Conservation (phyloP, 2,113 vertebrate genomes). For the Syrrhaptes paradoxus region DNA sequence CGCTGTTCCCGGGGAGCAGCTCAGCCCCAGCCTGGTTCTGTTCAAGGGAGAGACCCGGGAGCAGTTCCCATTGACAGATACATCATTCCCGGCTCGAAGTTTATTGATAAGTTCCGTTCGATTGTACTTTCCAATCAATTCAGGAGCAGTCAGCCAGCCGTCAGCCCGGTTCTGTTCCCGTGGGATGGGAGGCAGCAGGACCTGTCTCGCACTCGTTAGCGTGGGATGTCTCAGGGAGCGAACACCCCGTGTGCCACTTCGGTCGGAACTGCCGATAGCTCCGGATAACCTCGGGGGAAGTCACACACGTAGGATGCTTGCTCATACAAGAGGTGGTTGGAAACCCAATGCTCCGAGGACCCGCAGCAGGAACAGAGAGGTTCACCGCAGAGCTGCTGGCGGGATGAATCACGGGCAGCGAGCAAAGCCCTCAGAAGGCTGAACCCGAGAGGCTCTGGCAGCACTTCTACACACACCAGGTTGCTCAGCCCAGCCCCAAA, state of each 20-base stretch:
- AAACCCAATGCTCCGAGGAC: background rate
- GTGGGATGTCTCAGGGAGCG: background rate
- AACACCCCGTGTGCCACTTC: background rate
- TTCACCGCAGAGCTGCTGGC: background rate
- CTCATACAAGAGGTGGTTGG: background rate
- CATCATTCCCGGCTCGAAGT: background rate
- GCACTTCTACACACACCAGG: background rate
- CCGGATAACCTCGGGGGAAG: background rate
- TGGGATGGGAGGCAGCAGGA: background rate
- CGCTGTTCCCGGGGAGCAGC: background rate
- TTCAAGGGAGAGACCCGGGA: background rate
- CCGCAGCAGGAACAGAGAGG: background rate
- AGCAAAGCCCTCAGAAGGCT: background rate
- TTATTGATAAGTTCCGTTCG: background rate
- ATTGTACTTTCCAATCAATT: constrained; percentile 16
- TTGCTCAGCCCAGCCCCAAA: background rate
- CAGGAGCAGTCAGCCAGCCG: background rate
- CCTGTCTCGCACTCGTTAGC: background rate
- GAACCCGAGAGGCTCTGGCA: background rate
- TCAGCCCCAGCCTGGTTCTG: background rate
- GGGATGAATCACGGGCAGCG: background rate
- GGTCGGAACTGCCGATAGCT: background rate
- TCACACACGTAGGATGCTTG: rapidly evolving
- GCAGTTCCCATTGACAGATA: background rate
- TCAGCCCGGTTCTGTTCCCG: background rate